Base-by-base conservation (phyloP, 2,113 vertebrate genomes). In the Otolemur garnettii region DNA sequence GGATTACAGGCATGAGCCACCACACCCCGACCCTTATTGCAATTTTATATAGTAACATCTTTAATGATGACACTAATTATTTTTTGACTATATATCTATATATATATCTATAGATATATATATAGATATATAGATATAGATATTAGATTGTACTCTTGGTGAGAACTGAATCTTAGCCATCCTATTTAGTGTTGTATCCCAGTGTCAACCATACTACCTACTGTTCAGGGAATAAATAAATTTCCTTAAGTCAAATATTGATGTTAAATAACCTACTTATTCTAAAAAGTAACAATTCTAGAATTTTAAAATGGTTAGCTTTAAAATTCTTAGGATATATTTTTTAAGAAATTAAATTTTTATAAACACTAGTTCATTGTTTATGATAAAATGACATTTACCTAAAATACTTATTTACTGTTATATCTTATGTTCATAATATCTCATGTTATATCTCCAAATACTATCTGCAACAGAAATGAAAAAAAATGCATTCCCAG, bases 341-440 rank as follows among this genome's bases (percentile, higher is more conserved):
- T 57, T 90, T 91, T 30, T 26, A 38, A 87, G 24, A 72, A 87
- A 45, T 85, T 83, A 88, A 42, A 24, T 17, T 38, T 95, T 91
- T 50, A 89, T 42, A 35, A 90, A 45, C 3, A 74, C 9, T 33
- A 17, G 7, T 50, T 55, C 2, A 33, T n/a, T 60, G 18, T 14
- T 87, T 86, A 59, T 50, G 9, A 30, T 50, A 85, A 15, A 91
- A 74, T 62, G 21, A 42, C 71, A 50, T 60, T 62, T 68, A 86
- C 45, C 18, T 89, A 15, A 88, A 96, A 66, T 35, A 2, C 1
- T 69, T 82, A 26, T 18, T 5, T 75, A 4, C 9, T 17, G 33
- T 10, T 55, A 22, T 81, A 55, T 35, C 1, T 12, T 62, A 18
- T 45, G 8, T 42, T 28, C 66, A 74, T 55, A 74, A 86, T 75